A percentile compares a stretch with the other conserved stretches of the same genome.
Conservation (phyloP, 2,888 invertebrate species). For the Parnassius orleans region DNA sequence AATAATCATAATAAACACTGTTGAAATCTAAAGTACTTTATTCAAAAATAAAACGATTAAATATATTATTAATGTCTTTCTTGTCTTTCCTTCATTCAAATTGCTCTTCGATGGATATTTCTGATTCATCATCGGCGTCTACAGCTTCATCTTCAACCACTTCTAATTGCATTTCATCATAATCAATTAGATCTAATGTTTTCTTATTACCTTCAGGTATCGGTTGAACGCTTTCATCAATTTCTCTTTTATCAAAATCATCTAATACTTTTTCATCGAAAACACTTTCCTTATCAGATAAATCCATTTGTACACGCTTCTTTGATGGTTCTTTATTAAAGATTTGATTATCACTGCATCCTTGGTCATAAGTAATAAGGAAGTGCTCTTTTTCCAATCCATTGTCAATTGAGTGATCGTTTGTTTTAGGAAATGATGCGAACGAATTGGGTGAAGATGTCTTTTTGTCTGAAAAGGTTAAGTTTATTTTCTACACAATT, state of each 20-base stretch:
- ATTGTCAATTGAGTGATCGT: background rate
- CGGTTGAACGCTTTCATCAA: background rate
- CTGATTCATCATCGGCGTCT: constrained; percentile 15
- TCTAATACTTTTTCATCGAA: background rate
- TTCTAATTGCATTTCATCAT: background rate
- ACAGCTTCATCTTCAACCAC: constrained; percentile 3
- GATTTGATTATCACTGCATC: constrained; percentile 7
- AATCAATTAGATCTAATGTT: background rate
- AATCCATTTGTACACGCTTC: constrained; percentile 38
- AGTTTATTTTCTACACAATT: no score
- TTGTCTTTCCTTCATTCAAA: constrained; percentile 1
- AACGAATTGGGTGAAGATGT: constrained; percentile 52
- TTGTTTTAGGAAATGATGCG: constrained; percentile 37
- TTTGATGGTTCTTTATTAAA: constrained; percentile 36
- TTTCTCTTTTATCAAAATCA: constrained; percentile 1
- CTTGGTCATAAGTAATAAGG: constrained; percentile 20
- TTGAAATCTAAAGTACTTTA: constrained; percentile 4
- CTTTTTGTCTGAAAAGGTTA: constrained; percentile 5
- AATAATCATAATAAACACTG: constrained; percentile 14
- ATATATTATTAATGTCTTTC: constrained; percentile 8
- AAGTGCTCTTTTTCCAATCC: constrained; percentile 41
- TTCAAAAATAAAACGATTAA: constrained; percentile 7
- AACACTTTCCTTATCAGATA: background rate
- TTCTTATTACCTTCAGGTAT: background rate
- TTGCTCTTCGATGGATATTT: constrained; percentile 12